A percentile compares a stretch with the other conserved stretches of the same genome.
Conservation (phyloP, 2,888 invertebrate species). For the Lordiphosa fenestrarum region DNA sequence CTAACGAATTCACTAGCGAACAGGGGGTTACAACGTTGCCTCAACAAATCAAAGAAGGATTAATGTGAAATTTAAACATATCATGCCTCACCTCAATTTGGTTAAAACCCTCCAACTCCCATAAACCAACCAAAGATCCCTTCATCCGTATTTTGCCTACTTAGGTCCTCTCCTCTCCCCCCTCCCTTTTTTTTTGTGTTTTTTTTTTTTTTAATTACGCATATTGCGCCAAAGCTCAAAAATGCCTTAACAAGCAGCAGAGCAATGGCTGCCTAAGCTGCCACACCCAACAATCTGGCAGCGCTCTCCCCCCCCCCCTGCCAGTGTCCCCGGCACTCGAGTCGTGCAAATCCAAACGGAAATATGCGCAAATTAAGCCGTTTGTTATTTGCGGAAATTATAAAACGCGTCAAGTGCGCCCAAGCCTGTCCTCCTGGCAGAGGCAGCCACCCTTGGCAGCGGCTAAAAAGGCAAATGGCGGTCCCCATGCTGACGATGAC, state of each 20-base stretch:
- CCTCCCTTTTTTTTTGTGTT: background rate
- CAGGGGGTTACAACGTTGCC: no score
- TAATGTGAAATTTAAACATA: no score
- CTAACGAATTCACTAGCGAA: no score
- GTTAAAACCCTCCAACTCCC: background rate
- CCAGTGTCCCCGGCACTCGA: constrained; percentile 49
- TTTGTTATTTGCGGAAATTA: constrained; percentile 78
- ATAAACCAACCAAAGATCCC: background rate
- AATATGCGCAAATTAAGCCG: constrained; percentile 78
- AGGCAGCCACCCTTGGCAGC: constrained; percentile 37
- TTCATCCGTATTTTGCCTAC: background rate
- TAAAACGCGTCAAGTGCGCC: constrained; percentile 76
- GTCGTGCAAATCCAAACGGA: constrained; percentile 74
- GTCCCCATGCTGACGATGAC: constrained; percentile 35
- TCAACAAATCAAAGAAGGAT: no score
- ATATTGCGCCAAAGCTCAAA: constrained; percentile 44
- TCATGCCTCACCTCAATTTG: no score
- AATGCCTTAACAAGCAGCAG: constrained; percentile 31
- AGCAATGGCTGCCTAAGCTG: constrained; percentile 16
- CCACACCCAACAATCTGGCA: constrained; percentile 5
- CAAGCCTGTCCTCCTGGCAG: constrained; percentile 37
- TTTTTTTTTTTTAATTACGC: constrained; percentile 51
- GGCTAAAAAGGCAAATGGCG: constrained; percentile 44
- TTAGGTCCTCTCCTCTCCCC: no score
- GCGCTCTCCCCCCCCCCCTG: background rate